Conservation (phyloP, 2,888 invertebrate species). For the Linyphia triangularis region DNA sequence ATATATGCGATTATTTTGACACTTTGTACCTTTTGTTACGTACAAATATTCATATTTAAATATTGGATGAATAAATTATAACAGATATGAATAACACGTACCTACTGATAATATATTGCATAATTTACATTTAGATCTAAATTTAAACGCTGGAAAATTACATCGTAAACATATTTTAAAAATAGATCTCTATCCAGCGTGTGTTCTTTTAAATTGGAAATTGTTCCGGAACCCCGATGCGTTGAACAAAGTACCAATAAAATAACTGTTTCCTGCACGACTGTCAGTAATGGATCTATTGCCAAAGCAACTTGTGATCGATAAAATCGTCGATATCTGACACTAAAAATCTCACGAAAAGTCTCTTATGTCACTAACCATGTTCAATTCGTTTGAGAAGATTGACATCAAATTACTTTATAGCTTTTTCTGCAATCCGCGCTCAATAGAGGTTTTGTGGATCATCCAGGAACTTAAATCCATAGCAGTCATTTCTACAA, state of each 20-base stretch:
- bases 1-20: too few relatives aligned
- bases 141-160: too few relatives aligned
- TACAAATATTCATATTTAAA: too few relatives aligned
- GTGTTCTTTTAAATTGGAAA: too few relatives aligned
- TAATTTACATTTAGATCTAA: too few relatives aligned
- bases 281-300: not conserved
- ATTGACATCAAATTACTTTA: conserved; percentile 24
- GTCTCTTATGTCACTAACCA: conserved; percentile 13
- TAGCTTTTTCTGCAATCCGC: not conserved
- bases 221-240: not conserved
- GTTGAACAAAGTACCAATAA: not conserved
- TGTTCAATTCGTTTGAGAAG: conserved; percentile 3
- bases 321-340: conserved; percentile 19
- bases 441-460: not conserved
- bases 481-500: not conserved
- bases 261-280: not conserved
- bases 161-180: too few relatives aligned
- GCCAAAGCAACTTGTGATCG: conserved; percentile 2
- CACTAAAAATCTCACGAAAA: conserved; percentile 32
- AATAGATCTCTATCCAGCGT: too few relatives aligned
- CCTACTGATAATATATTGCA: too few relatives aligned
- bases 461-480: not conserved
- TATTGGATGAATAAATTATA: too few relatives aligned
- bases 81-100: too few relatives aligned
- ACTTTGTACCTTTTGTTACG: too few relatives aligned